Evolutionary conservation across 2,888 invertebrate genomes (phyloP).

Genomic region (Papilio elwesi): DNA sequence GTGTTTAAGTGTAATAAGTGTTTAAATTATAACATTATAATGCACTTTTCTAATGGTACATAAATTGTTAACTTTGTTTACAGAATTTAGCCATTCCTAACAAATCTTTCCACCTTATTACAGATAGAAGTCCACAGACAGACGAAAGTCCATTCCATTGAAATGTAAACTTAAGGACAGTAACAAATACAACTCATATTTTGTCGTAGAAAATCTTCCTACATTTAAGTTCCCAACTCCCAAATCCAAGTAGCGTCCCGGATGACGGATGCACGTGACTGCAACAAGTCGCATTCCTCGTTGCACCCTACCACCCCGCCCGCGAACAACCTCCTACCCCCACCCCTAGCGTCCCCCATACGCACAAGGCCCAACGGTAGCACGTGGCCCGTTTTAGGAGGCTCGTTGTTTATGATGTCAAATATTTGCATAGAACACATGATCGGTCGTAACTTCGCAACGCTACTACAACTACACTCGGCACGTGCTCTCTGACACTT

Average conservation of each 20-base stretch:
- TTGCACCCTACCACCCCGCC: slow-evolving; percentile 49
- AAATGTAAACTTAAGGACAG: no score
- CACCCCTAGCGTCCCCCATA: slow-evolving; percentile 43
- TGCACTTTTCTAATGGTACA: no score
- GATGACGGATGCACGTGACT: slow-evolving; percentile 64
- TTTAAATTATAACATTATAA: no score
- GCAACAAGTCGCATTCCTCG: slow-evolving; percentile 67
- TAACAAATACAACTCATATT: no score
- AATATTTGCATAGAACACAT: slow-evolving; percentile 38
- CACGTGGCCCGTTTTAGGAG: slow-evolving; percentile 39
- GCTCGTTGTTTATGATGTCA: slow-evolving; percentile 38
- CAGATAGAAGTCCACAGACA: no score
- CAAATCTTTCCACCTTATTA: no score
- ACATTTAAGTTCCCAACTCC: not conserved
- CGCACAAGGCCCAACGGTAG: slow-evolving; percentile 52
- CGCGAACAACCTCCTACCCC: slow-evolving; percentile 46
- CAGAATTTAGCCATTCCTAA: no score
- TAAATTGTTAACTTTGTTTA: no score
- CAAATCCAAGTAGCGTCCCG: slow-evolving; percentile 48
- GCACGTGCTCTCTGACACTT: slow-evolving; percentile 7
- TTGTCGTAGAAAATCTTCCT: no score
- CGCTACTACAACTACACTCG: slow-evolving; percentile 3
- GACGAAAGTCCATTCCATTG: no score
- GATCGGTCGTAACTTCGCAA: slow-evolving; percentile 18
- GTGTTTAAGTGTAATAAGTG: no score